These are phyloP conservation scores for Dicrurus megarhynchus DNA, from an alignment of 2,113 vertebrate genomes.

Conservation along the genomic window DNA sequence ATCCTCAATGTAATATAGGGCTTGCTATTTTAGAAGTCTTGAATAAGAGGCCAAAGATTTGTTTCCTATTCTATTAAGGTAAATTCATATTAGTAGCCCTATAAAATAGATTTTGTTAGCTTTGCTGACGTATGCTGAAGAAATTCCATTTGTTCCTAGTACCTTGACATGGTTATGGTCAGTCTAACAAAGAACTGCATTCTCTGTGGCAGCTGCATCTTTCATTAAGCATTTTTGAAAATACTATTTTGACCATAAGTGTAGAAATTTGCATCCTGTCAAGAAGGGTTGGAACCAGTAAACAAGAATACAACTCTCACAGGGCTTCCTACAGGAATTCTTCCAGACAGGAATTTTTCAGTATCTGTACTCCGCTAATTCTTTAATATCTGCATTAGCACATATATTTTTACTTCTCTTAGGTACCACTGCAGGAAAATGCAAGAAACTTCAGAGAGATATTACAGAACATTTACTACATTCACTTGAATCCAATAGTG, in stretches of 20 bases:
- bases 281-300: constrained; percentile 24
- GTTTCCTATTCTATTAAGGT: neutral
- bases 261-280: constrained; percentile 42
- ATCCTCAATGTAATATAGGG: neutral
- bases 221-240: constrained; percentile 2
- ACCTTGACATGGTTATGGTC: neutral
- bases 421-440: constrained; percentile 1
- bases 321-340: neutral
- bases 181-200: neutral
- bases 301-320: constrained; percentile 7
- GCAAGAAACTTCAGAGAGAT: neutral
- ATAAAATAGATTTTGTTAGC: neutral
- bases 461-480: neutral
- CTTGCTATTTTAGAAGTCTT: constrained; percentile 36
- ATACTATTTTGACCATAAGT: constrained; percentile 36
- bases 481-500: neutral
- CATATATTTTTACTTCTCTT: constrained; percentile 21
- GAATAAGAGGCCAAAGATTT: neutral
- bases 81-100: neutral
- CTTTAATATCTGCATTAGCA: constrained; percentile 26
- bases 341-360: neutral
- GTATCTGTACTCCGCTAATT: constrained; percentile 10
- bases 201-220: neutral
- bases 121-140: neutral
- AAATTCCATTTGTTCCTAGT: neutral